These are phyloP conservation scores for Desmodus rotundus DNA, from an alignment of 2,113 vertebrate species.

Conservation along the genomic window DNA sequence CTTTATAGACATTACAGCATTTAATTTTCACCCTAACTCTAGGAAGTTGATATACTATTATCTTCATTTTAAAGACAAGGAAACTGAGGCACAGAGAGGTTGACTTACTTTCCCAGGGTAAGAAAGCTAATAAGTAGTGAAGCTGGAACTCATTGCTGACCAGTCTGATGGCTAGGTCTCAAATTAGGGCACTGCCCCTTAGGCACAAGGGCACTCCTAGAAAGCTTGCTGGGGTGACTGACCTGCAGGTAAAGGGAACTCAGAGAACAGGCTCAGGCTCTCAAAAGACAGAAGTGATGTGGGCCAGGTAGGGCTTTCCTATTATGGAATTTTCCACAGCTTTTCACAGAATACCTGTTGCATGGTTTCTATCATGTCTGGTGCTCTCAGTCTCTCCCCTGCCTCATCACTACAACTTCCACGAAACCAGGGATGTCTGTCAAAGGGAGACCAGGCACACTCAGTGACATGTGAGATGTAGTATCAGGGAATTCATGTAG, in stretches of 20 bases:
- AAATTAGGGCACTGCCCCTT: background rate
- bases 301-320: background rate
- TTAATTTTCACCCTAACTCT: background rate
- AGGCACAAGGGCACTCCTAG: background rate
- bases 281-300: background rate
- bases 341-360: background rate
- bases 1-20: background rate
- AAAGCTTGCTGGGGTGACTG: background rate
- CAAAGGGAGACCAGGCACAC: background rate
- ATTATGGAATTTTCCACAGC: background rate
- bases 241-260: background rate
- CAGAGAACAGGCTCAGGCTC: background rate
- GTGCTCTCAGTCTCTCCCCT: background rate
- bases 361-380: background rate
- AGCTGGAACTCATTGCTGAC: background rate
- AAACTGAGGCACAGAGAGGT: background rate
- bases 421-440: background rate
- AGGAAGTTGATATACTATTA: background rate
- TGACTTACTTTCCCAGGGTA: background rate
- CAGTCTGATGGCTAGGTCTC: background rate
- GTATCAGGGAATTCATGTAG: background rate
- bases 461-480: background rate
- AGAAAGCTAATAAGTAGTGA: background rate
- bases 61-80: background rate
- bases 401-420: background rate